Evolutionary conservation across 2,888 invertebrate genomes (phyloP).

Genomic region (Lobophora halterata): DNA sequence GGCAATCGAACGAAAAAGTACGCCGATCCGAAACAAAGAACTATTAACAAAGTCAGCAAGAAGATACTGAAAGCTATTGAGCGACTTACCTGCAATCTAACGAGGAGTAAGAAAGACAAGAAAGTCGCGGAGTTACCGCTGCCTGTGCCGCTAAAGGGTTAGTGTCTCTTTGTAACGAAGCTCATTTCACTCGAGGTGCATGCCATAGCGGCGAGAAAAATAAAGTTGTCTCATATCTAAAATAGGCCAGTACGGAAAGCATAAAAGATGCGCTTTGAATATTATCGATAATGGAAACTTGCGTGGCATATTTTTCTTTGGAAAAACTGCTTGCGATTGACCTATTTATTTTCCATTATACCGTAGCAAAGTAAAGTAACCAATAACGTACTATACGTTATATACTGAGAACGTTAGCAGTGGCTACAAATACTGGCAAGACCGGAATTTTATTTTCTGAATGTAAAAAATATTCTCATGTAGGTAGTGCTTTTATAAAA

Average conservation of each 20-base stretch:
- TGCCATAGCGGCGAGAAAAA: constrained; percentile 14
- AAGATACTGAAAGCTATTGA: constrained; percentile 72
- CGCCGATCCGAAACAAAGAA: constrained; percentile 71
- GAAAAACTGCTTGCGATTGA: constrained; percentile 18
- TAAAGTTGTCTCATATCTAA: constrained; percentile 16
- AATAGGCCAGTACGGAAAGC: constrained; percentile 23
- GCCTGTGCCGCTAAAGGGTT: constrained; percentile 39
- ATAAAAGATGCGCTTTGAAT: constrained; percentile 21
- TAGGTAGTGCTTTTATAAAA: constrained; percentile 6
- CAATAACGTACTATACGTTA: too few species aligned
- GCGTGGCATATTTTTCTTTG: constrained; percentile 18
- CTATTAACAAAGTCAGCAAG: constrained; percentile 75
- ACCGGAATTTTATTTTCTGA: too few species aligned
- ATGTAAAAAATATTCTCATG: constrained; percentile 1
- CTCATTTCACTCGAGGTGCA: constrained; percentile 12
- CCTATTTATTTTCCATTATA: constrained; percentile 18
- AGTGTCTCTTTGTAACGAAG: constrained; percentile 25
- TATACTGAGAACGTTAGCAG: too few species aligned
- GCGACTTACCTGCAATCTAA: constrained; percentile 68
- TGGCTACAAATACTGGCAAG: too few species aligned
- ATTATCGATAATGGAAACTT: constrained; percentile 26
- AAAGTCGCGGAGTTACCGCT: constrained; percentile 43
- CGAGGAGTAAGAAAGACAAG: constrained; percentile 54
- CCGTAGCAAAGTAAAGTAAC: too few species aligned
- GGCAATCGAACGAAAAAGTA: constrained; percentile 65